phyloP scores from a whole-genome alignment of 92 coral and sea anemone species.

The Nematostella vectensis region DNA sequence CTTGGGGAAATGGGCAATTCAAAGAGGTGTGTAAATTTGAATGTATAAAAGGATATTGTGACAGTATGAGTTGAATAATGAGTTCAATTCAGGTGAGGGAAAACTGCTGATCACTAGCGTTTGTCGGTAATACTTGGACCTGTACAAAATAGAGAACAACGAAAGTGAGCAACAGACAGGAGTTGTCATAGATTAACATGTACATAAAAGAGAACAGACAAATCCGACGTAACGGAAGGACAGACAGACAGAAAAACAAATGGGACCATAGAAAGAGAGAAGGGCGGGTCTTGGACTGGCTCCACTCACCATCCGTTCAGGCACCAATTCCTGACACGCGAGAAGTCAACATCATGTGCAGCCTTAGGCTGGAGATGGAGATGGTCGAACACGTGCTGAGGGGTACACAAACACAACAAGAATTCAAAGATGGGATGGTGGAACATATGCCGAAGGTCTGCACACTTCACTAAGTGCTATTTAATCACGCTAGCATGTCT shows the following conservation, averaged over 20 bases:
- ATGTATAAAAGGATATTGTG: conserved; percentile 92
- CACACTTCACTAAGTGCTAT: too few species aligned
- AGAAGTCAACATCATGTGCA: conserved; percentile 88
- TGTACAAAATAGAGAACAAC: conserved; percentile 24
- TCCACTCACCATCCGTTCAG: conserved; percentile 78
- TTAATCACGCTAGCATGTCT: too few species aligned
- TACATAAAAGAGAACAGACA: too few species aligned
- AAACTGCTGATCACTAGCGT: conserved; percentile 79
- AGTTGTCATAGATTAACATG: too few species aligned
- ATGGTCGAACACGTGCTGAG: conserved; percentile 77
- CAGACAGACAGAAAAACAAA: too few species aligned
- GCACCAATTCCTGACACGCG: conserved; percentile 97
- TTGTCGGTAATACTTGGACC: conserved; percentile 95
- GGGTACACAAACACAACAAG: conserved; percentile 6
- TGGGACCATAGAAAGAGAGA: neutral
- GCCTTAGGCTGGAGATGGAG: conserved; percentile 86
- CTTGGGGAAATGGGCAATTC: too few species aligned
- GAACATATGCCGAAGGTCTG: too few species aligned
- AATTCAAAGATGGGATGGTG: neutral
- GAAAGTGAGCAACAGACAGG: too few species aligned
- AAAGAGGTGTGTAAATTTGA: too few species aligned
- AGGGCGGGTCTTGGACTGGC: neutral
- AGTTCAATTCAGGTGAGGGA: conserved; percentile 82
- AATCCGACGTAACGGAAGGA: too few species aligned
- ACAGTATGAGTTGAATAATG: conserved; percentile 69